Evolutionary conservation across 2,113 vertebrate species (phyloP), one percentile per base, ranked within the genome.

Genomic region (Scalopus aquaticus): DNA sequence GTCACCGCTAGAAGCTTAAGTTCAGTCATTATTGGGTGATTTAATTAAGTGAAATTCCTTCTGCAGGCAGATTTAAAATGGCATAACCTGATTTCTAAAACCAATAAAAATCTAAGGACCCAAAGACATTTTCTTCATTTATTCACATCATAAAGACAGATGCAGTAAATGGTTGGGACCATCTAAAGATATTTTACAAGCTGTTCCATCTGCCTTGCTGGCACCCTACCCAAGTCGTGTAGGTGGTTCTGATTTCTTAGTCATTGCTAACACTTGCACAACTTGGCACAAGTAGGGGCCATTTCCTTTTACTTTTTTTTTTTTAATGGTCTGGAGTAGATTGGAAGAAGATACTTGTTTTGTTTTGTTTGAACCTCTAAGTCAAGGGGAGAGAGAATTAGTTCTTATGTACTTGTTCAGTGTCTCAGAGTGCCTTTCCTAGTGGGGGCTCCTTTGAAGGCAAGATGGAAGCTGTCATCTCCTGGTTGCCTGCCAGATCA

Each of bases 151-250:
- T 98, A 96, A 98, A 94, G 97, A 96, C 96, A 88, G 90, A 97
- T 97, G 88, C 92, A 97, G 74, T 96, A 97, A 97, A 95, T 96
- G 96, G 90, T 92, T 92, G 88, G 76, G 89, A 96, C 97, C 95
- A 97, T 98, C 88, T 96, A 96, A 98, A 98, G 96, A 95, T 97
- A 97, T 96, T 98, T 97, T 95, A 97, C 94, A 97, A 97, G 95
- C 88, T 95, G 76, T 69, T 97, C 97, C 96, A 96, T 98, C 98
- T 98, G 97, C 92, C 89, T 96, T 95, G 35, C 93, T 98, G 98
- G 96, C 96, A 97, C 90, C 84, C 78, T 87, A 9, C 62, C 93
- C 72, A 73, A 83, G 87, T 51, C n/a, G 26, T 19, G 74, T 98
- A 95, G 98, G 96, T 96, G 94, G 85, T 87, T 97, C 56, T 51